These are phyloP conservation scores for Papilio elwesi DNA, from an alignment of 2,888 invertebrate genomes.

Conservation along the genomic window DNA sequence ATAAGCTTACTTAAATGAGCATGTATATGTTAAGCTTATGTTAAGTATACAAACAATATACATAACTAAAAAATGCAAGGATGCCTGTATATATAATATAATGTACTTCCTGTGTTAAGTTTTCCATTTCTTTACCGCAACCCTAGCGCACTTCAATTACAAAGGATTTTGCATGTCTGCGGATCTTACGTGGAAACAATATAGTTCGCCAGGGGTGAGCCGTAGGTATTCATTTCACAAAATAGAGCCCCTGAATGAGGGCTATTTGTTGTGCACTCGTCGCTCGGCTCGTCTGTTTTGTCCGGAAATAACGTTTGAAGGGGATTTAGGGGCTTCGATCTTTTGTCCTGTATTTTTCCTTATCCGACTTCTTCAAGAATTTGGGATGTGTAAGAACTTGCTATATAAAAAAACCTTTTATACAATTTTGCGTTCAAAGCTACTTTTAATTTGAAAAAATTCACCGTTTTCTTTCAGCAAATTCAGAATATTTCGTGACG, in stretches of 20 bases:
- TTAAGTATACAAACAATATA: no score
- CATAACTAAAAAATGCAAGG: no score
- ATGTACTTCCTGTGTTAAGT: background rate
- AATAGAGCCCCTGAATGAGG: constrained; percentile 30
- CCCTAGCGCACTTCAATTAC: constrained; percentile 29
- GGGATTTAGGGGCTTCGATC: constrained; percentile 34
- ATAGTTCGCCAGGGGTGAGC: constrained; percentile 27
- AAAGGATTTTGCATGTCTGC: constrained; percentile 27
- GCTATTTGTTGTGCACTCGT: constrained; percentile 43
- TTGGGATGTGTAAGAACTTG: background rate
- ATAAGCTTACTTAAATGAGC: no score
- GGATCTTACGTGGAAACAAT: constrained; percentile 24
- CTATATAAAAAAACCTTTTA: no score
- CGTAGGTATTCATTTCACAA: constrained; percentile 37
- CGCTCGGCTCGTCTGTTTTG: constrained; percentile 29
- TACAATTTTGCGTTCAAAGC: no score
- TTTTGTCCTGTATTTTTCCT: constrained; percentile 34
- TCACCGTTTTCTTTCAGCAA: no score
- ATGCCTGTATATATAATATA: no score
- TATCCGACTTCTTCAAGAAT: constrained; percentile 13
- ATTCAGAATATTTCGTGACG: no score
- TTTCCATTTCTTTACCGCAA: constrained; percentile 14
- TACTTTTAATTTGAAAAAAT: no score
- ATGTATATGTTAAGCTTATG: no score
- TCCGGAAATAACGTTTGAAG: constrained; percentile 40